Evolutionary conservation across 2,797 vertebrate genomes (phyloP).

Genomic region (Micropoecilia bifurca): DNA sequence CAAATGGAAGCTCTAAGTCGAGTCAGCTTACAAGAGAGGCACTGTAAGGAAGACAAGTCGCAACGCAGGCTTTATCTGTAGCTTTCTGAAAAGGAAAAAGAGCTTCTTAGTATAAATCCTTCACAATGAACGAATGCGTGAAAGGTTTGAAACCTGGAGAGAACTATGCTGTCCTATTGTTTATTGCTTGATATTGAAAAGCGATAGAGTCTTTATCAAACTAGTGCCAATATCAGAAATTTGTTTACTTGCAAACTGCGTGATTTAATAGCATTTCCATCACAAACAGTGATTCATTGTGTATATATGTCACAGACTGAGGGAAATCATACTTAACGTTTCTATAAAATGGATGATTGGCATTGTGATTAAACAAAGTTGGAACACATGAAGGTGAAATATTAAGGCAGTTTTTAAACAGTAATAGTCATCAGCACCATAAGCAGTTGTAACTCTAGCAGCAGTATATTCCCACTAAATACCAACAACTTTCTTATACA

Average conservation of each 20-base stretch:
- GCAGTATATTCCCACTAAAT: background rate
- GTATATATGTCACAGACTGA: background rate
- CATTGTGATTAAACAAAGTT: background rate
- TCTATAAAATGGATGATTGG: background rate
- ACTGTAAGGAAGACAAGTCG: constrained; percentile 28
- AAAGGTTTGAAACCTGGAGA: constrained; percentile 1
- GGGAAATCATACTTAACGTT: background rate
- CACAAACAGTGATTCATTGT: background rate
- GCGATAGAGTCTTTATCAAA: constrained; percentile 6
- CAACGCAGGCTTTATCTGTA: constrained; percentile 32
- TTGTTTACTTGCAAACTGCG: background rate
- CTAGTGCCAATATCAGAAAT: background rate
- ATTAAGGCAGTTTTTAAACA: background rate
- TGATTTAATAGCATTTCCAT: background rate
- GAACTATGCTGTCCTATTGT: constrained; percentile 26
- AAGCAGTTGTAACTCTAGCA: background rate
- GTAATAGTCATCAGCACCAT: background rate
- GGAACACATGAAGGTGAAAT: background rate
- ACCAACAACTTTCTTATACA: background rate
- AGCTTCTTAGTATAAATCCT: constrained; percentile 15
- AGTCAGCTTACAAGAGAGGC: constrained; percentile 43
- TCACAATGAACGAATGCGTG: constrained; percentile 30
- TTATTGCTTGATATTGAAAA: constrained; percentile 38
- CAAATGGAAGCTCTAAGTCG: constrained; percentile 56
- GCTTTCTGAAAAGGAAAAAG: constrained; percentile 26